Evolutionary conservation across 2,113 vertebrate genomes (phyloP), one percentile per base, ranked within the genome.

Genomic region (Prinia subflava): DNA sequence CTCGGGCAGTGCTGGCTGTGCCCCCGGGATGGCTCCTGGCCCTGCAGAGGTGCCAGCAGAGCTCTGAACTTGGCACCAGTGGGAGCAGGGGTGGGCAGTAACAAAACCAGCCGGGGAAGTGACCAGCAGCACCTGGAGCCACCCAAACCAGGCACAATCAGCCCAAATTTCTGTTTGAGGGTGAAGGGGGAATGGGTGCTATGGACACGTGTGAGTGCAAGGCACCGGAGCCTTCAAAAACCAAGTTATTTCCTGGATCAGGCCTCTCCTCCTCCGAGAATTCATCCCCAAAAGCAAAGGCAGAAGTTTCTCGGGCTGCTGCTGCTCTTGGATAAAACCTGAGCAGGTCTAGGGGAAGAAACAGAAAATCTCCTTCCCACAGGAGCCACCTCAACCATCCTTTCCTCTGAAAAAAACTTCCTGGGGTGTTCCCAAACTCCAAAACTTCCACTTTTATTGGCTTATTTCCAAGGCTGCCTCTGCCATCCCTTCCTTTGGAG

Each of bases 11-110:
- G 67, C 70, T 27, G 9, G 3, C 31, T 2, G 60, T 0, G 8
- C 71, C 56, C 41, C 9, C 0, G 9, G 28, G 41, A 1, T 10
- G 5, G 68, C 18, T 42, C n/a, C 37, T 1, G 4, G 24, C 18
- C 23, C 57, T 11, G 30, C 64, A 4, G 59, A 31, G 37, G 23
- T 20, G 79, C 42, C 69, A 74, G 64, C 52, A 16, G 65, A 62
- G 47, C 64, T n/a, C 19, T 22, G 50, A 15, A 1, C 10, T 4
- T 0, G 5, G 62, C 37, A 18, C 0, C 0, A 0, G 21, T 0
- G 2, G 9, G 13, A 57, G 13, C 60, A 73, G 35, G 39, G 39
- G 11, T 39, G 39, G 39, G 39, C 39, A 39, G 39, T 0, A 0
- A 21, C 27, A 5, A 41, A 84, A 64, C 12, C 82, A 62, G 63